A percentile compares a stretch with the other conserved stretches of the same genome.
phyloP scores from a whole-genome alignment of 2,797 vertebrate genomes.

The Oreochromis mossambicus region DNA sequence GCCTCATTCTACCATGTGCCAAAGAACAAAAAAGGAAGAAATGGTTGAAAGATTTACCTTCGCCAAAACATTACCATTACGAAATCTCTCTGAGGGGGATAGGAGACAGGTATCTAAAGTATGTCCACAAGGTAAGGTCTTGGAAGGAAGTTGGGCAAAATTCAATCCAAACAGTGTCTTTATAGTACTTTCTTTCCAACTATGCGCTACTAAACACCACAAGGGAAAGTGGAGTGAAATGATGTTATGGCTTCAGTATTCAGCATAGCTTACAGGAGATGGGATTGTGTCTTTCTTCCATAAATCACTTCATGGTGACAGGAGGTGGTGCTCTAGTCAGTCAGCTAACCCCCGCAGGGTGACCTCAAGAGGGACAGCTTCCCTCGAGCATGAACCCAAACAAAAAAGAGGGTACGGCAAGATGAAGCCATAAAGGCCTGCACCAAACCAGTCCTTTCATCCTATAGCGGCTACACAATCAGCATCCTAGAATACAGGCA shows the following conservation, averaged over 20 bases:
- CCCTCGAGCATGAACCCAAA: conserved; percentile 57
- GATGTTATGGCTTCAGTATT: conserved; percentile 31
- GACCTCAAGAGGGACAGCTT: conserved; percentile 61
- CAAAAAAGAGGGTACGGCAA: conserved; percentile 60
- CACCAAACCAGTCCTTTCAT: conserved; percentile 53
- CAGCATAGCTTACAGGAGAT: conserved; percentile 49
- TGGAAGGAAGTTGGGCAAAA: conserved; percentile 23
- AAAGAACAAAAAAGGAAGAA: conserved; percentile 9
- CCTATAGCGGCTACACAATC: conserved; percentile 47
- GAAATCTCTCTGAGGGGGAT: conserved; percentile 12
- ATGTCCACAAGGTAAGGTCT: conserved; percentile 40
- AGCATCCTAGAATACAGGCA: conserved; percentile 27
- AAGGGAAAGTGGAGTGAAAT: background rate
- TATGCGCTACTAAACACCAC: background rate
- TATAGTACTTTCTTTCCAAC: conserved; percentile 31
- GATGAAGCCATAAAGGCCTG: conserved; percentile 52
- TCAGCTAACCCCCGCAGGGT: conserved; percentile 38
- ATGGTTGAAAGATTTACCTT: conserved; percentile 17
- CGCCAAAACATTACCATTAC: conserved; percentile 44
- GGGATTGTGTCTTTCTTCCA: conserved; percentile 64
- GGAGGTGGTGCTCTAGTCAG: conserved; percentile 57
- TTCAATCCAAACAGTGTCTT: conserved; percentile 22
- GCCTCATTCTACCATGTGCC: conserved; percentile 36
- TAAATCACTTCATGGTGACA: conserved; percentile 73
- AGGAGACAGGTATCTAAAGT: conserved; percentile 39